Evolutionary conservation across 2,888 invertebrate species (phyloP), one percentile per base, ranked within the genome.

Genomic region (Sinodicranocentrus sp.): DNA sequence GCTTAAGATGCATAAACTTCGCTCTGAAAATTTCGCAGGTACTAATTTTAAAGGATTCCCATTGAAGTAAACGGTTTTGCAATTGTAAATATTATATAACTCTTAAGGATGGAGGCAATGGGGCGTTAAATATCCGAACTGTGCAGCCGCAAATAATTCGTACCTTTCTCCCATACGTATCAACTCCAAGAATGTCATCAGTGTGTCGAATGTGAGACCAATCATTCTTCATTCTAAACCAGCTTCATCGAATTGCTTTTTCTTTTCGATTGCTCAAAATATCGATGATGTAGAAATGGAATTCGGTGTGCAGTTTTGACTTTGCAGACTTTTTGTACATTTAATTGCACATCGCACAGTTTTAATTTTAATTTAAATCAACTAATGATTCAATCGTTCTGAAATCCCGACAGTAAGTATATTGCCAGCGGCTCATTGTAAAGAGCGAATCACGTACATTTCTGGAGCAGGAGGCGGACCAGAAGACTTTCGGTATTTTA

Each of bases 161-260:
- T 52, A 28, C 39, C 26, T 21, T 6, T 72, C 76, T 28, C 85
- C 85, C 0, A 63, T 85, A 6, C 52, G 67, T n/a, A 85, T 85
- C n/a, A 39, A 44, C 6, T 72, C 77, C 1, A 54, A 17, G 1
- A n/a, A n/a, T 0, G 80, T 25, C 0, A 17, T 68, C 17, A 15
- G 13, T 13, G 63, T 26, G 0, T 19, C 71, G 13, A 15, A 75
- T 33, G 39, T 21, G 6, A 52, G 44, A 33, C 28, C 80, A 0
- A 25, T 85, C 1, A 54, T 80, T 21, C 54, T 85, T 2, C 65
- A 84, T 39, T 73, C 84, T 8, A 28, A 48, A 13, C 13, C 13
- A 10, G 83, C 85, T 6, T 25, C 26, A 44, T 21, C 15, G 1
- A 63, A 67, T n/a, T 44, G 65, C 39, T 72, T 67, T 17, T 3